Evolutionary conservation across 1,140 invertebrate genomes (phyloP), one percentile per base, ranked within the genome.

Genomic region (Maniola jurtina): DNA sequence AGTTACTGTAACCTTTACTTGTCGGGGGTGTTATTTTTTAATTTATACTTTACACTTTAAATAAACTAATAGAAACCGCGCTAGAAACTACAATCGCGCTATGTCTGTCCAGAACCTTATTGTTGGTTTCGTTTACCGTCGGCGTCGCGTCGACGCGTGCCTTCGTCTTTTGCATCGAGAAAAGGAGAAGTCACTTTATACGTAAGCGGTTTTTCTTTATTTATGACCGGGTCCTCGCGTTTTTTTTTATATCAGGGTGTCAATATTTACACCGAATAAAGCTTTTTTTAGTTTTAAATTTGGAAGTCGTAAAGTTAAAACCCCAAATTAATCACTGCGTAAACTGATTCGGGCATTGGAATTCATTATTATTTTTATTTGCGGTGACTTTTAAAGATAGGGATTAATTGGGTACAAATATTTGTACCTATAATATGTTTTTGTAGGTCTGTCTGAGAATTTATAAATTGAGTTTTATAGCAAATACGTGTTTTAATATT

Each of bases 221-320:
- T 52, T 16, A 16, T 7, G 42, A 5, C 9, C 11, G 42, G 42
- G 14, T 52, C 14, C 8, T 16, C 14, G 48, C 4, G 16, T 2
- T 52, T 52, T 16, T 52, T 16, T 52, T 52, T 52, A 8, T 15
- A 16, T 8, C 48, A 8, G 1, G 42, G 42, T 45, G 48, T 52
- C 48, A 52, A 52, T 25, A 52, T 52, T 52, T 52, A 25, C 16
- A 52, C 48, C 48, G 14, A 16, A 25, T 16, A 52, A 11, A 50
- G 47, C n/a, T n/a, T 6, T 15, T 16, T 52, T 52, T 52, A 15
- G 48, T 52, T 52, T 16, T 52, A 52, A 52, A 52, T 52, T 52
- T 52, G 48, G 48, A 10, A 16, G 16, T 52, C 48, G 48, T 52
- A 52, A 52, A 15, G 14, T 25, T 15, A 16, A 52, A 52, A 25